A percentile compares a stretch with the other conserved stretches of the same genome.
Conservation (phyloP, 2,113 vertebrate species). For the Gymnorhina tibicen region DNA sequence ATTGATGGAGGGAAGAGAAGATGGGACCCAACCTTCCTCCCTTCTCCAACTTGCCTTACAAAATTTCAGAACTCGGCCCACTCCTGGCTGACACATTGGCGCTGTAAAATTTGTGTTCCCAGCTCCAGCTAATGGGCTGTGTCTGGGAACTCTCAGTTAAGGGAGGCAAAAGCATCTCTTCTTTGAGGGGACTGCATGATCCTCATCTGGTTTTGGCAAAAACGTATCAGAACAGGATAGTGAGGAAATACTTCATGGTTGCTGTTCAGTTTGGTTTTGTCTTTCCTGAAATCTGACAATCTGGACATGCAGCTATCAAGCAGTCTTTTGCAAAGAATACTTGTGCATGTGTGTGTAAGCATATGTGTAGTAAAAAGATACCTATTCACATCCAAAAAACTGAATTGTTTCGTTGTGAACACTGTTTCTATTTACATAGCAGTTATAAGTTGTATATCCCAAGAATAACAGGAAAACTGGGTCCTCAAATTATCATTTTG, state of each 20-base stretch:
- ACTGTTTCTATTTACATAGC: neutral
- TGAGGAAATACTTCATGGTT: neutral
- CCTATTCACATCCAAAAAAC: neutral
- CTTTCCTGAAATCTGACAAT: neutral
- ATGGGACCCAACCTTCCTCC: neutral
- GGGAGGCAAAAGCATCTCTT: neutral
- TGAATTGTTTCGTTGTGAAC: neutral
- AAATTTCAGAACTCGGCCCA: neutral
- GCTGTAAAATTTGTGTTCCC: neutral
- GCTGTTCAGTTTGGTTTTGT: neutral
- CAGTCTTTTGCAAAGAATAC: neutral
- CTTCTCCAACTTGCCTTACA: neutral
- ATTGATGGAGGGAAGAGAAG: neutral
- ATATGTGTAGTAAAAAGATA: neutral
- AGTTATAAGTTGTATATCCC: neutral
- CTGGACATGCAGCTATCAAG: neutral
- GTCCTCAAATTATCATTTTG: neutral
- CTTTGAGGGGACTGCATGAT: neutral
- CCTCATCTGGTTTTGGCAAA: neutral
- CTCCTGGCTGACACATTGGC: neutral
- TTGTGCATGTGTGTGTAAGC: neutral
- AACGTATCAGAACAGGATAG: neutral
- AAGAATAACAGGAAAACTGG: neutral
- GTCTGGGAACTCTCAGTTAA: neutral
- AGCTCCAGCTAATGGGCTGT: neutral